Evolutionary conservation across 2,888 invertebrate species (phyloP).

Genomic region (Perdita meconis): DNA sequence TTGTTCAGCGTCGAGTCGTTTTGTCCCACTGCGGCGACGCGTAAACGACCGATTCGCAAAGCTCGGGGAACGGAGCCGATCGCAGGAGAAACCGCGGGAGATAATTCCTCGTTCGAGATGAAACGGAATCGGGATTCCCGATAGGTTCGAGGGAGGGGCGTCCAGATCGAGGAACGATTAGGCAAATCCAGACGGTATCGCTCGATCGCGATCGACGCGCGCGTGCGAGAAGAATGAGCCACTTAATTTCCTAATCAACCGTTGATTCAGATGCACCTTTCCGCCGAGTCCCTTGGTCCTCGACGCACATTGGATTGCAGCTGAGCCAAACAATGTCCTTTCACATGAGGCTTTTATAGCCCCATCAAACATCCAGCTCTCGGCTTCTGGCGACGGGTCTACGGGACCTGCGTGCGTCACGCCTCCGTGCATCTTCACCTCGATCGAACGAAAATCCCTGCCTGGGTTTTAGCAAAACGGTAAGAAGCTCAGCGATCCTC

Average conservation of each 20-base stretch:
- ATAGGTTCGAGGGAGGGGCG: conserved; percentile 2
- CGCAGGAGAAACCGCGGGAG: background rate
- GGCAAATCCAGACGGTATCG: conserved; percentile 74
- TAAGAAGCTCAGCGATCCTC: no score
- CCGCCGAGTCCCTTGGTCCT: conserved; percentile 69
- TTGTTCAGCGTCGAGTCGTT: no score
- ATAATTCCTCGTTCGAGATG: conserved; percentile 6
- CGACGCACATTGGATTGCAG: conserved; percentile 77
- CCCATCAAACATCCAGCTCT: conserved; percentile 75
- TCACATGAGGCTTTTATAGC: conserved; percentile 83
- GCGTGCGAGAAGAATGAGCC: conserved; percentile 79
- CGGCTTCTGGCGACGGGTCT: conserved; percentile 54
- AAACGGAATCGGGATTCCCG: background rate
- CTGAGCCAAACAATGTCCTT: conserved; percentile 83
- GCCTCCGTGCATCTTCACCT: conserved; percentile 4
- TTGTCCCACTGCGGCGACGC: no score
- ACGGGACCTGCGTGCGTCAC: conserved; percentile 48
- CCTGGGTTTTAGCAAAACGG: no score
- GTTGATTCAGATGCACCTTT: conserved; percentile 83
- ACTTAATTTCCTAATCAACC: conserved; percentile 83
- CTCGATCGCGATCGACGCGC: conserved; percentile 68
- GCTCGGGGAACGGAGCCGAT: no score
- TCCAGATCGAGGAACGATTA: conserved; percentile 70
- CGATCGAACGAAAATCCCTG: conserved; percentile 10
- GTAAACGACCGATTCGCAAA: no score